Conservation (phyloP, 2,888 invertebrate genomes). For the Cantharis rustica region DNA sequence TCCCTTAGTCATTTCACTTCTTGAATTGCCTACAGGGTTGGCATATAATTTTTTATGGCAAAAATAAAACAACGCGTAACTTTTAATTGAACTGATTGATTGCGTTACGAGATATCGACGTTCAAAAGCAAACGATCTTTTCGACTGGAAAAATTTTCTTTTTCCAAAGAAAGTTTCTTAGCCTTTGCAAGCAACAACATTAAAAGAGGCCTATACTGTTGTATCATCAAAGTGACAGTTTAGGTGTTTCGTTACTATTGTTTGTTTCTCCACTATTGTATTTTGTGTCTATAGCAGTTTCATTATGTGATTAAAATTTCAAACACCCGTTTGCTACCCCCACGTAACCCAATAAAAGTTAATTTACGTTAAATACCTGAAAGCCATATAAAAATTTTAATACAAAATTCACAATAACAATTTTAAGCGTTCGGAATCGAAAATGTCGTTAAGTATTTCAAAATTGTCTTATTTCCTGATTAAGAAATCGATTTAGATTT, state of each 20-base stretch:
- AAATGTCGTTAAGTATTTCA: conserved; percentile 37
- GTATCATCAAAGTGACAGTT: conserved; percentile 18
- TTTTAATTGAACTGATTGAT: background rate
- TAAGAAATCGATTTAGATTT: conserved; percentile 29
- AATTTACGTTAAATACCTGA: background rate
- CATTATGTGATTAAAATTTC: conserved; percentile 40
- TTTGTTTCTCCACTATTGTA: conserved; percentile 43
- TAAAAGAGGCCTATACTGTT: background rate
- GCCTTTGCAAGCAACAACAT: background rate
- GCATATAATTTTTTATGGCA: background rate
- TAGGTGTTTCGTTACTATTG: conserved; percentile 40
- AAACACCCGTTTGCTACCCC: background rate
- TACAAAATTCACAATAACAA: background rate
- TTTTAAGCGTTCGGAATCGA: conserved; percentile 9
- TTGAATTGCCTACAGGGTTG: conserved; percentile 19
- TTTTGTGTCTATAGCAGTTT: conserved; percentile 37
- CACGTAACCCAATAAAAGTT: background rate
- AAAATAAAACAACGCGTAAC: background rate
- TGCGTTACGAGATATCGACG: background rate
- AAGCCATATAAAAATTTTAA: background rate
- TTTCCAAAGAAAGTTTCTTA: background rate
- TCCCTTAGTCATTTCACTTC: conserved; percentile 26
- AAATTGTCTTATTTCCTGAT: conserved; percentile 48
- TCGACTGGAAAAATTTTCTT: background rate
- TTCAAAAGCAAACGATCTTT: background rate